Evolutionary conservation across 2,888 invertebrate species (phyloP), one percentile per base, ranked within the genome.

Genomic region (Hoplodrina ambigua): DNA sequence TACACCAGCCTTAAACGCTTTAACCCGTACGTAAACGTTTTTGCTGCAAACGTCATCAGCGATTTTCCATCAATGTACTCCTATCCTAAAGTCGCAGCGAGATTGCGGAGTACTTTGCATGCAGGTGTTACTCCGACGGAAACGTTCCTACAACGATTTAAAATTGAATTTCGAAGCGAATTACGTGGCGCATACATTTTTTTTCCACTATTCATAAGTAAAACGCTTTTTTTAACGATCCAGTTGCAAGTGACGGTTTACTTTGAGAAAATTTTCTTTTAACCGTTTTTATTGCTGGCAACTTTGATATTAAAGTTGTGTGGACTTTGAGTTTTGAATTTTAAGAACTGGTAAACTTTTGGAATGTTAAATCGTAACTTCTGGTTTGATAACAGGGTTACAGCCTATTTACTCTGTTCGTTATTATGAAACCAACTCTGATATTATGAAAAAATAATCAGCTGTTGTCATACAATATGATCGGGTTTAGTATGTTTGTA

Each of bases 51-150:
- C 68, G 59, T 73, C 79, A 72, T 75, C 50, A 69, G 46, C 41
- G 33, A 63, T 63, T 68, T 19, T 19, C 65, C 44, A 53, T 66
- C 67, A 67, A 67, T 80, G 75, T 82, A 63, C 46, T 57, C 72
- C n/a, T 17, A 33, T 41, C 79, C 71, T 85, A 70, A 66, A 66
- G 55, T 72, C 68, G 53, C 61, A 72, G 72, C 30, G 64, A 71
- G 75, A 82, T 84, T 73, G 76, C 72, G 41, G 62, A 81, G 86
- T 81, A 82, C 74, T 86, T 86, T 82, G 85, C 81, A 87, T 86
- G 87, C 87, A 86, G 85, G 87, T 85, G 87, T 72, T 74, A 72
- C 84, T 58, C 30, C 67, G 55, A 58, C 68, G 62, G 60, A 72
- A 82, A 78, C 58, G 70, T 83, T 72, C 80, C 64, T 73, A 66